These are phyloP conservation scores for Callyntrura guangdongensis DNA, from an alignment of 2,888 invertebrate genomes.

Conservation along the genomic window DNA sequence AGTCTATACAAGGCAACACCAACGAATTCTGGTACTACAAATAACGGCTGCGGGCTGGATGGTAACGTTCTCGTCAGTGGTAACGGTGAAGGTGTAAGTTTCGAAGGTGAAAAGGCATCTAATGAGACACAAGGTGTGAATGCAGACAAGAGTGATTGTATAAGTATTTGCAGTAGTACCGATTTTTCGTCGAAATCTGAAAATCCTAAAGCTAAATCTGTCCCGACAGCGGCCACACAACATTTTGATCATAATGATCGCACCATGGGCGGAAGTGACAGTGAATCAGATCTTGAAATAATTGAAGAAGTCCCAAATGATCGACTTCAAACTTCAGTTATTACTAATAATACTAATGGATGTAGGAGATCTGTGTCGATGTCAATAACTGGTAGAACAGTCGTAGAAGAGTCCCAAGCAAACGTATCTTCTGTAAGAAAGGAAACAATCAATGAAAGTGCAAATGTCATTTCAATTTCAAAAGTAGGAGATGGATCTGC, in stretches of 20 bases:
- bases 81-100: not conserved
- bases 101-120: not conserved
- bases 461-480: no score
- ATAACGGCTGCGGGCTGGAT: no score
- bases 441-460: not conserved
- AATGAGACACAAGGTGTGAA: not conserved
- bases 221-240: not conserved
- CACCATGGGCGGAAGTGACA: slow-evolving; percentile 17
- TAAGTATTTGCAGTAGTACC: slow-evolving; percentile 31
- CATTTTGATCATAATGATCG: not conserved
- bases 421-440: slow-evolving; percentile 85
- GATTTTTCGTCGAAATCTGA: slow-evolving; percentile 15
- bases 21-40: no score
- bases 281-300: slow-evolving; percentile 78
- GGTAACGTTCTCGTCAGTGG: slow-evolving; percentile 3
- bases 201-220: not conserved
- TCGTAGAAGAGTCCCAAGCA: slow-evolving; percentile 83
- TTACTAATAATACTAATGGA: no score
- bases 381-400: not conserved
- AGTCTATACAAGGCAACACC: slow-evolving; percentile 57
- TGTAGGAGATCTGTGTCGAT: no score
- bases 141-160: slow-evolving; percentile 43
- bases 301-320: slow-evolving; percentile 77
- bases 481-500: not conserved
- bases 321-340: not conserved